Conservation (phyloP, 2,113 vertebrate genomes). For the Corythoichthys haematopterus region DNA sequence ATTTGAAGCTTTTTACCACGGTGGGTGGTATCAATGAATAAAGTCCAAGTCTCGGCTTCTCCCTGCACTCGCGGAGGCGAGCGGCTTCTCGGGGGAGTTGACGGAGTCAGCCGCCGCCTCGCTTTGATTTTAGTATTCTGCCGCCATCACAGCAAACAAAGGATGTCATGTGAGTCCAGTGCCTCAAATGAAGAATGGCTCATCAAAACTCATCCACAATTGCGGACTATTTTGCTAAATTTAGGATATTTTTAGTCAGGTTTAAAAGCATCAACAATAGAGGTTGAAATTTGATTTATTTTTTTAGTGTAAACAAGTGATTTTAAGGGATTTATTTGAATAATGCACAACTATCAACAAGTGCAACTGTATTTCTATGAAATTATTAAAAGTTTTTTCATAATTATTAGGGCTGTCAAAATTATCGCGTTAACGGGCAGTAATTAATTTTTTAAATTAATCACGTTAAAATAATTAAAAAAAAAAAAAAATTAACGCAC, state of each 20-base stretch:
- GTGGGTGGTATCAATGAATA: constrained; percentile 70
- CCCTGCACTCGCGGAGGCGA: constrained; percentile 38
- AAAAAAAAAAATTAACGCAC: no score
- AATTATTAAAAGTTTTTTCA: no score
- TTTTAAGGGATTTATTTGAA: not conserved
- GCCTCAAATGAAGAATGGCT: constrained; percentile 50
- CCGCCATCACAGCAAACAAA: constrained; percentile 46
- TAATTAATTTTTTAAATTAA: no score
- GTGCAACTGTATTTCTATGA: not conserved
- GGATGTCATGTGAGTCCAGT: constrained; percentile 44
- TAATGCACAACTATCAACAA: not conserved
- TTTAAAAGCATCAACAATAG: not conserved
- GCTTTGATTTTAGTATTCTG: constrained; percentile 60
- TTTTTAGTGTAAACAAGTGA: not conserved
- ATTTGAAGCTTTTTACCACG: constrained; percentile 73
- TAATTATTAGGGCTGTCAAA: no score
- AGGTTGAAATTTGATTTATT: not conserved
- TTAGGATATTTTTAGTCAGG: not conserved
- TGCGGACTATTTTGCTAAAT: not conserved
- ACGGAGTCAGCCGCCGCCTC: constrained; percentile 50
- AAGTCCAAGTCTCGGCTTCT: constrained; percentile 55
- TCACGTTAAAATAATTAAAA: no score
- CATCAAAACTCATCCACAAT: constrained; percentile 34
- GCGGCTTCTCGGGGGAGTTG: constrained; percentile 56
- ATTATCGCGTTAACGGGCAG: no score